A percentile compares a stretch with the other conserved stretches of the same genome.
These are phyloP conservation scores for Thinocorus orbignyianus DNA, from an alignment of 2,113 vertebrate genomes.

Conservation along the genomic window DNA sequence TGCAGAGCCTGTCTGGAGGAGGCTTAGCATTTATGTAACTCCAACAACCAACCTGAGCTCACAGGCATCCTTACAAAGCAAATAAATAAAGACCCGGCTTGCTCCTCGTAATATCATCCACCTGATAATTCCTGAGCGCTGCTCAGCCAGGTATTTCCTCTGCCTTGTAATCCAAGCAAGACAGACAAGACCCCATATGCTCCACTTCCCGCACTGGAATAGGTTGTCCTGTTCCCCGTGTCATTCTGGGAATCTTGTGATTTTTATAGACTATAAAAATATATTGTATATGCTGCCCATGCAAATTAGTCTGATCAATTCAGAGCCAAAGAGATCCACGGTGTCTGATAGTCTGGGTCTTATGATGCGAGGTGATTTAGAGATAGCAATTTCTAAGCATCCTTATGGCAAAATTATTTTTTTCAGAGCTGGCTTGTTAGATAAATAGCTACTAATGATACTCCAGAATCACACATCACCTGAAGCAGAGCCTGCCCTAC, in stretches of 20 bases:
- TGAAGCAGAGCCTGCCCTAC: not conserved
- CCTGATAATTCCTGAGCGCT: slow-evolving; percentile 40
- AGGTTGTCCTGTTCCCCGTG: not conserved
- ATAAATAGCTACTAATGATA: not conserved
- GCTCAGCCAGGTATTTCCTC: slow-evolving; percentile 55
- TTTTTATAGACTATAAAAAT: not conserved
- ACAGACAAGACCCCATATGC: not conserved
- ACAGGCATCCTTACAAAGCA: not conserved
- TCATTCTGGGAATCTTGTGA: not conserved
- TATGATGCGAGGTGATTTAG: not conserved
- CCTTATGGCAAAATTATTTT: not conserved
- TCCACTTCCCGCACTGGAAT: not conserved
- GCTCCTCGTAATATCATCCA: slow-evolving; percentile 17
- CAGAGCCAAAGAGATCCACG: not conserved
- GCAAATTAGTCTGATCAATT: not conserved
- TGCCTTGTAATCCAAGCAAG: slow-evolving; percentile 4
- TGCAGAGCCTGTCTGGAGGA: not conserved
- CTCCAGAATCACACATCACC: not conserved
- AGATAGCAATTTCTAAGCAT: not conserved
- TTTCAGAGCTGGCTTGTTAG: not conserved
- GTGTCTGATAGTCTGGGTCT: not conserved
- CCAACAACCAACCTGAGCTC: not conserved
- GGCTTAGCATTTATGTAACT: slow-evolving; percentile 9
- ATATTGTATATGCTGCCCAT: not conserved
- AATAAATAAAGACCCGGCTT: not conserved